phyloP scores from a whole-genome alignment of 2,888 invertebrate species.

The Candidula unifasciata region DNA sequence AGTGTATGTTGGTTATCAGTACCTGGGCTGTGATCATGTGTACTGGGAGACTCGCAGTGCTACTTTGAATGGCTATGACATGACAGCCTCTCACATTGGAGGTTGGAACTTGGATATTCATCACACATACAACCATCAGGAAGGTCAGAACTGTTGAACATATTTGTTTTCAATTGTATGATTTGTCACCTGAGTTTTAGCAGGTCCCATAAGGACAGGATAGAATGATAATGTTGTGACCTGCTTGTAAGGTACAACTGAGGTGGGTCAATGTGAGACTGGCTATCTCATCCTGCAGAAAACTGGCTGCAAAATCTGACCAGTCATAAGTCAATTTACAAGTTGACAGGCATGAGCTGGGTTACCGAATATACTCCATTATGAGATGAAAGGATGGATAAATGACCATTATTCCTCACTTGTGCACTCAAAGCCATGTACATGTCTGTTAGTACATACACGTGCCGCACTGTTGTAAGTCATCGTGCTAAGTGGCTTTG shows the following conservation, averaged over 20 bases:
- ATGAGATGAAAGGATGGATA: too few species aligned
- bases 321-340: too few species aligned
- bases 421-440: not conserved
- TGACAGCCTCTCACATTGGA: conserved; percentile 96
- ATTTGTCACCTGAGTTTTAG: too few species aligned
- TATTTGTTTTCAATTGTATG: too few species aligned
- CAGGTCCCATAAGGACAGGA: too few species aligned
- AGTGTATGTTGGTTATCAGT: conserved; percentile 92
- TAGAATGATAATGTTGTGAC: too few species aligned
- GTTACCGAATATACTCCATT: too few species aligned
- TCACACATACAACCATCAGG: conserved; percentile 98
- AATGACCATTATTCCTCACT: not conserved
- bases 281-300: too few species aligned
- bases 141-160: conserved; percentile 84
- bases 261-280: too few species aligned
- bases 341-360: too few species aligned
- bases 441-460: not conserved
- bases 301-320: too few species aligned
- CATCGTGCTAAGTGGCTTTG: not conserved
- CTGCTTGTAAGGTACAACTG: not conserved
- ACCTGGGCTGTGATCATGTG: conserved; percentile 88
- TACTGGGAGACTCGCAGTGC: conserved; percentile 98
- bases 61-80: conserved; percentile 95
- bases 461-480: not conserved
- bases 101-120: conserved; percentile 99